Evolutionary conservation across 2,888 invertebrate genomes (phyloP), one percentile per base, ranked within the genome.

Genomic region (Polyommatus icarus): DNA sequence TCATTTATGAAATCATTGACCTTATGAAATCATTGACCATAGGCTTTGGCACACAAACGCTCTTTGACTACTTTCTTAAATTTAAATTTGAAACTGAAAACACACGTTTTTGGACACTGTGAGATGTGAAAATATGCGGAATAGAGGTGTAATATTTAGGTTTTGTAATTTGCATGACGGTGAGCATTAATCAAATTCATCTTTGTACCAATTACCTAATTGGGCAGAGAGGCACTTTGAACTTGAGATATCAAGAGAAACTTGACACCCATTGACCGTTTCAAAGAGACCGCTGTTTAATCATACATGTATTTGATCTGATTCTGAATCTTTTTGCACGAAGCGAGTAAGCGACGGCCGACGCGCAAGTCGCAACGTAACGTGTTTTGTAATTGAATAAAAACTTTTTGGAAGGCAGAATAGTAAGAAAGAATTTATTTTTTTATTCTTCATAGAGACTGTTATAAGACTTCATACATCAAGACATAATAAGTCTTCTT

Each of bases 251-350:
- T 72, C 72, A 72, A 72, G n/a, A 72, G 72, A 72, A 36, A 72
- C 72, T 36, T 36, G 72, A 72, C 72, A 72, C 36, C 24, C 20
- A 36, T 72, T 72, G 29, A 72, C n/a, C 15, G 3, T 18, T 12
- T 72, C 8, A 72, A 36, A 36, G 72, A 90, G 89, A 61, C 61
- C 24, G 61, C 61, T 24, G 12, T 24, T 24, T 61, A 61, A 61
- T 61, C 61, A 61, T 10, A 61, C 61, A 61, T n/a, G n/a, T 10
- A 61, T 61, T 61, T 61, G 61, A 61, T 61, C 61, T 61, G 6
- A 61, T 24, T 24, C 61, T 61, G 6, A 61, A 61, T 24, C 61
- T 61, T 61, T 59, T 61, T 24, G 61, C 61, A 61, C 24, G 12
- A 59, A 20, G 59, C 8, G 24, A 24, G 24, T 24, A 1, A n/a